Evolutionary conservation across 1,140 invertebrate genomes (phyloP), one percentile per base, ranked within the genome.

Genomic region (Heliconius hewitsoni): DNA sequence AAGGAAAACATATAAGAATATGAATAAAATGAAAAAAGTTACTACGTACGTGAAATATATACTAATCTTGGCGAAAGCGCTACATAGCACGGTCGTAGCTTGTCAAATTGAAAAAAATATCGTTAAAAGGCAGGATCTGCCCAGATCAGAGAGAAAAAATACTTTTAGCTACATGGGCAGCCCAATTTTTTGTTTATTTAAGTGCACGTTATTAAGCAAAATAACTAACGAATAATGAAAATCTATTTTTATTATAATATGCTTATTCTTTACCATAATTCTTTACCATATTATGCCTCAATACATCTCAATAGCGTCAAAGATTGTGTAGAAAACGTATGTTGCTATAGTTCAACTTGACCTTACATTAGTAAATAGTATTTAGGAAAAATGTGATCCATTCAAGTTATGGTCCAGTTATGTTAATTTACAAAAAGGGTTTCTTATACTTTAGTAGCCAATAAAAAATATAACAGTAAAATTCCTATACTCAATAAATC

Each of bases 401-500:
- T 27, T 6, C 5, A 11, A 66, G 60, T 66, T 66, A 66, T 27
- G 27, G 60, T 66, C 27, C 60, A 66, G 60, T 66, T 27, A 66
- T 66, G 23, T 27, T 66, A 66, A 66, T 66, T 27, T 66, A 27
- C 8, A 23, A 66, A 30, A 66, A 66, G 30, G 60, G 9, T 30
- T 66, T 11, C 13, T 30, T 66, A 30, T 66, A 66, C 60, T 66
- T 66, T 30, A 66, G 60, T 66, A 66, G 11, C 2, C 23, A 66
- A 66, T 66, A 66, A 66, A 66, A 60, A 60, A 46, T 27, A 23
- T 60, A 60, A 60, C 27, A 30, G 23, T 66, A 66, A 27, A 66
- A 30, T 30, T 66, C 13, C 13, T 66, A 66, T 66, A 66, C 60
- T 30, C 60, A 30, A 66, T 30, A 66, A 66, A 66, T 66, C 23